phyloP scores from a whole-genome alignment of 1,140 invertebrate genomes.

The Thereuonema tuberculata region DNA sequence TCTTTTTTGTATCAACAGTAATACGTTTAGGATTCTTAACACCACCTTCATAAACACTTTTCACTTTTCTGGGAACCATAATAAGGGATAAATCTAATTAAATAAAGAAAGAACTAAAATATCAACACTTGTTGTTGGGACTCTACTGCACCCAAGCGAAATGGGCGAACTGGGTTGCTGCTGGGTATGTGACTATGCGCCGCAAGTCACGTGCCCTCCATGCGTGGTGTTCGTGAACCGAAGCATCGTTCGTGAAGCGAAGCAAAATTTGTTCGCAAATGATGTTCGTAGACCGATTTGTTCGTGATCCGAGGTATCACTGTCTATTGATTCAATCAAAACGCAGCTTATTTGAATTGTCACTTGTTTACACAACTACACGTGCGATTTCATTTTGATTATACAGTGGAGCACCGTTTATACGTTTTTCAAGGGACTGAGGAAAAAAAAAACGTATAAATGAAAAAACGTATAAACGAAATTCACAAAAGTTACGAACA shows the following conservation, averaged over 20 bases:
- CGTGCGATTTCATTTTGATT: too few species aligned
- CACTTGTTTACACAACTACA: not conserved
- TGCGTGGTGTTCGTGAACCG: too few species aligned
- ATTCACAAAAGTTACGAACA: too few species aligned
- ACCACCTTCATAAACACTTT: not conserved
- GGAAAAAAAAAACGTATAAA: too few species aligned
- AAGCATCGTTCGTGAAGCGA: not conserved
- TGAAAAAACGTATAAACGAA: too few species aligned
- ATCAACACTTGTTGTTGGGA: too few species aligned
- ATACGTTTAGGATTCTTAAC: not conserved
- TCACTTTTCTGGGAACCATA: not conserved
- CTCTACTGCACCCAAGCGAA: too few species aligned
- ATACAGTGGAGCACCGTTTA: too few species aligned
- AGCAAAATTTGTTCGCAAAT: not conserved
- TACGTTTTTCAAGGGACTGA: too few species aligned
- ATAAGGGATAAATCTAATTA: not conserved
- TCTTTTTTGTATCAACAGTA: constrained; percentile 2
- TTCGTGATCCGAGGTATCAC: not conserved
- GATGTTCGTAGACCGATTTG: not conserved
- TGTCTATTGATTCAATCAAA: not conserved
- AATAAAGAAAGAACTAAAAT: not conserved
- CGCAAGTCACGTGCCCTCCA: too few species aligned
- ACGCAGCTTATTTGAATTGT: not conserved
- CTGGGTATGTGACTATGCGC: too few species aligned
- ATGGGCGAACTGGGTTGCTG: too few species aligned